Evolutionary conservation across 2,888 invertebrate species (phyloP).

Genomic region (Cerastis leucographa): DNA sequence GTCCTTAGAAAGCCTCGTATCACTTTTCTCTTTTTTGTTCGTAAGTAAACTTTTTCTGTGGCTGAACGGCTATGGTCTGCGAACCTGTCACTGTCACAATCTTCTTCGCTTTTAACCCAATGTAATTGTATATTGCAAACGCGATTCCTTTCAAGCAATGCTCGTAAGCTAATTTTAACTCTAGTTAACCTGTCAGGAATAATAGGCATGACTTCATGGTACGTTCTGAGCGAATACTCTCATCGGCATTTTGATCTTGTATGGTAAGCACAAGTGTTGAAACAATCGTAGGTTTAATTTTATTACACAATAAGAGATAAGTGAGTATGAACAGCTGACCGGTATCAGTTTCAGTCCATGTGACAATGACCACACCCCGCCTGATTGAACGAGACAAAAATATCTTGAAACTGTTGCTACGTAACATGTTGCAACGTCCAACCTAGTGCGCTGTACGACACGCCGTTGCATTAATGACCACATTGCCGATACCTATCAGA

Average conservation of each 20-base stretch:
- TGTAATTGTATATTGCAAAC: conserved; percentile 47
- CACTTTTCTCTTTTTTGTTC: conserved; percentile 32
- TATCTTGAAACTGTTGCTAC: conserved; percentile 43
- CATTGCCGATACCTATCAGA: conserved; percentile 81
- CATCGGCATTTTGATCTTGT: conserved; percentile 34
- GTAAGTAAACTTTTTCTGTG: conserved; percentile 26
- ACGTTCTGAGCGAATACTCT: conserved; percentile 17
- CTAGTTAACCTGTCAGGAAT: conserved; percentile 54
- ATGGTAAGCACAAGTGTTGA: conserved; percentile 37
- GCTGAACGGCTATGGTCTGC: conserved; percentile 3
- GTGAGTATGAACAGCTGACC: conserved; percentile 32
- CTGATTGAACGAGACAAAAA: conserved; percentile 54
- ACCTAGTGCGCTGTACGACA: conserved; percentile 57
- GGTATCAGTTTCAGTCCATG: conserved; percentile 51
- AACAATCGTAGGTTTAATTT: conserved; percentile 45
- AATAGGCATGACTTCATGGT: conserved; percentile 51
- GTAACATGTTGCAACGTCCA: conserved; percentile 58
- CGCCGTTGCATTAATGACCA: conserved; percentile 71
- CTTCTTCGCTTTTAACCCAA: conserved; percentile 44
- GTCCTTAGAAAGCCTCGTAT: conserved; percentile 34
- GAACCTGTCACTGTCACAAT: conserved; percentile 48
- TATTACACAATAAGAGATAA: conserved; percentile 47
- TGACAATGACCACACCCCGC: conserved; percentile 58
- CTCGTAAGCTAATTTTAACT: conserved; percentile 42
- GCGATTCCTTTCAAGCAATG: conserved; percentile 38